Evolutionary conservation across 2,888 invertebrate genomes (phyloP), one percentile per base, ranked within the genome.

Genomic region (Steromphala cineraria): DNA sequence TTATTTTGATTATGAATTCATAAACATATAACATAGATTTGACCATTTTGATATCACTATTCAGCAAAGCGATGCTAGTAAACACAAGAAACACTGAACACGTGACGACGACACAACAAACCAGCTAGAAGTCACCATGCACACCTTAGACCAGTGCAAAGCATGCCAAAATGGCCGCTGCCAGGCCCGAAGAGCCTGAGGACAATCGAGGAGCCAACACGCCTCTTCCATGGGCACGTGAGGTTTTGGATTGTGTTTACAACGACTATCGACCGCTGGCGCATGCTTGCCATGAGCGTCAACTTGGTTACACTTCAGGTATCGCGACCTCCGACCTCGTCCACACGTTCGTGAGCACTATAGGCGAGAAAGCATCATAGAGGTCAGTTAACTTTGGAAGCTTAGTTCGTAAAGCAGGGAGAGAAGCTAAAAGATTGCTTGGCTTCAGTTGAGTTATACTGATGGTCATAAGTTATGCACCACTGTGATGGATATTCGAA

Each of bases 341-440:
- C 87, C 89, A 83, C 90, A 90, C 0, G 88, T 87, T 81, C 86
- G 81, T 24, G 89, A 90, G 80, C 90, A 90, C 90, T 90, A 77
- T 19, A 80, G 71, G 56, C 80, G 85, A 85, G 86, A 86, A 85
- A 71, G 71, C 71, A 71, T 71, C 10, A 46, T 46, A 1, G 46
- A 46, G 46, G 46, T 46, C 46, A 46, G 46, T 46, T 10, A 46
- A 46, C 46, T 46, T 46, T 10, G 46, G 46, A 46, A 46, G 46
- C 46, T 46, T 46, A 46, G 46, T 46, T 46, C 10, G 46, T 46
- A 46, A 13, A 46, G 46, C 46, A 46, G 46, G 46, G 46, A 5
- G 13, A 8, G 46, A 46, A 46, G 46, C 46, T 46, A 46, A 46
- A 8, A 46, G 46, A 46, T 46, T 1, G 46, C 46, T 46, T 46